Base-by-base conservation (phyloP, 2,888 invertebrate genomes). In the Alsophila aescularia region DNA sequence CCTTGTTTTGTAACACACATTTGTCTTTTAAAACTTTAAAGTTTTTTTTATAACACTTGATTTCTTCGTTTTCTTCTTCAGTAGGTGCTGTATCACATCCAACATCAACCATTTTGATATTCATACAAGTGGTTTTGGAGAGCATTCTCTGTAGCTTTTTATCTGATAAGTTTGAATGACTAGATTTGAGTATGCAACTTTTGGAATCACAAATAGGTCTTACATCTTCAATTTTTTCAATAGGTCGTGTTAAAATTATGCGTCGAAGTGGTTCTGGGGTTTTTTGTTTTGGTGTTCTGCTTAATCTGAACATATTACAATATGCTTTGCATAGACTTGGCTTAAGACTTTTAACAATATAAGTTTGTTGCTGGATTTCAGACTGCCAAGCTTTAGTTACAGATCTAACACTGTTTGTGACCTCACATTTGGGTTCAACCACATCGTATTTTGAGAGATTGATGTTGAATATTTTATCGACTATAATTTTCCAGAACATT, bases 401-500 rank as follows among this genome's bases (percentile, higher is more conserved):
- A 48, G 77, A 77, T 35, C 70, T 69, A 0, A 87, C 69, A 58
- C 73, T 80, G n/a, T 76, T 69, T 8, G 59, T 57, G 12, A 58
- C 63, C 31, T 58, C 65, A 48, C 58, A 68, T 32, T 54, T 61
- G 3, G 37, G 13, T 4, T 67, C 49, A 24, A 67, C 61, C 1
- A 72, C 60, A 12, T 80, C 71, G 41, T 48, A 61, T 59, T 78
- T 83, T 0, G 75, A 62, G 24, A 81, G 39, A 31, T 73, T 77
- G 2, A 87, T 60, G 44, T 79, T 69, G 35, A 90, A 86, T 58
- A 90, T 67, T 75, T 82, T 90, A 45, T 88, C 85, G 12, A 83
- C 44, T 5, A 91, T 79, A 15, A 90, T 75, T 71, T 79, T 87
- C 90, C 90, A 91, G 69, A 90, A 83, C 80, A 90, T 80, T 72